Conservation (phyloP, 2,113 vertebrate genomes). For the Carlito syrichta region DNA sequence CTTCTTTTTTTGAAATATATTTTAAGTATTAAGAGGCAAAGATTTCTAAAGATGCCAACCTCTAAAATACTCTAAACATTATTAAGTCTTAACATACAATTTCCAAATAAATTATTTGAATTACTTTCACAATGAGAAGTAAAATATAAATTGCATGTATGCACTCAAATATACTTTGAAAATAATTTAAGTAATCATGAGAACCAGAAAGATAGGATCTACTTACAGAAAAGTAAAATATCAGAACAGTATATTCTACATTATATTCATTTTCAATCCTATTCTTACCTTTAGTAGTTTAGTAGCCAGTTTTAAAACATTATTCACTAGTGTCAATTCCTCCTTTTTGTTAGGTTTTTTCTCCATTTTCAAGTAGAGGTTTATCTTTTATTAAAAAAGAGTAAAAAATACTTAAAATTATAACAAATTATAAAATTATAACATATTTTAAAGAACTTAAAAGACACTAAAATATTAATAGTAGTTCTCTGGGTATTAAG, state of each 20-base stretch:
- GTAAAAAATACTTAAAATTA: conserved; percentile 25
- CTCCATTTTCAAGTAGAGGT: conserved; percentile 99
- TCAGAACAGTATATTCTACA: rapidly evolving
- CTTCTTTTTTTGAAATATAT: conserved; percentile 13
- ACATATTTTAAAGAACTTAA: conserved; percentile 29
- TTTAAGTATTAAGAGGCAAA: conserved; percentile 18
- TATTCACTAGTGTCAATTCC: conserved; percentile 97
- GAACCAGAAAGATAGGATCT: background rate
- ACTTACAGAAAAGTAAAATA: background rate
- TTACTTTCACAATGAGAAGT: background rate
- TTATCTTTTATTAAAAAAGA: conserved; percentile 88
- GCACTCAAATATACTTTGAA: conserved; percentile 21
- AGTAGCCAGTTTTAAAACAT: conserved; percentile 97
- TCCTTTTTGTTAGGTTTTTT: conserved; percentile 99
- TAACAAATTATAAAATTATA: background rate
- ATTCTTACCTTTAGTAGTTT: conserved; percentile 95
- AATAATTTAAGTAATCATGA: background rate
- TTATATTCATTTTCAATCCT: background rate
- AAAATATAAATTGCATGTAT: background rate
- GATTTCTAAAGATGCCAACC: background rate
- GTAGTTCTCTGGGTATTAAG: background rate
- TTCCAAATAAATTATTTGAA: background rate
- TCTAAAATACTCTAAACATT: background rate
- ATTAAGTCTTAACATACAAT: background rate
- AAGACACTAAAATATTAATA: background rate